A percentile compares a stretch with the other conserved stretches of the same genome.
Conservation (phyloP, 1,140 invertebrate species). For the Drosophila pandora region DNA sequence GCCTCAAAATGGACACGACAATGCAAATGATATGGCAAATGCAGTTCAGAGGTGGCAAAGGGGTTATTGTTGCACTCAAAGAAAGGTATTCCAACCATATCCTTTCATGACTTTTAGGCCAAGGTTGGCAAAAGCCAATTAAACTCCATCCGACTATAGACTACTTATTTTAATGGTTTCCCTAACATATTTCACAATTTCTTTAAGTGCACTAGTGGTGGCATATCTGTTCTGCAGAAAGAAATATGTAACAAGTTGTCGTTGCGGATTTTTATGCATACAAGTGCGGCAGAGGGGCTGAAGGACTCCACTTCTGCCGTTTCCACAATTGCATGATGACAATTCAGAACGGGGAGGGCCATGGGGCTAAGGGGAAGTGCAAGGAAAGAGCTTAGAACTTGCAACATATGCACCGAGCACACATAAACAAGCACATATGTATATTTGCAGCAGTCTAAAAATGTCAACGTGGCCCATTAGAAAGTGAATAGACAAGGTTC, state of each 20-base stretch:
- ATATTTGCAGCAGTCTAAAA: slow-evolving; percentile 45
- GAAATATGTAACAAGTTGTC: slow-evolving; percentile 68
- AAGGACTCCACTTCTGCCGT: slow-evolving; percentile 32
- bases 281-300: slow-evolving; percentile 6
- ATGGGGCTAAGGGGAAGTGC: background rate
- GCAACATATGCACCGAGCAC: slow-evolving; percentile 34
- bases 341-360: slow-evolving; percentile 29
- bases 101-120: background rate
- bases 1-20: slow-evolving; percentile 71
- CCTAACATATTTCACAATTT: background rate
- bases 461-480: slow-evolving; percentile 60
- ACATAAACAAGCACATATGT: slow-evolving; percentile 23
- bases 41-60: background rate
- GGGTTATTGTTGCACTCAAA: background rate
- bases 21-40: slow-evolving; percentile 66
- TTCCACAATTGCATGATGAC: slow-evolving; percentile 50
- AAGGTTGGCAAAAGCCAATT: too few relatives aligned
- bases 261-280: slow-evolving; percentile 58
- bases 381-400: slow-evolving; percentile 29
- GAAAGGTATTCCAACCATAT: background rate
- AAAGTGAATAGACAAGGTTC: slow-evolving; percentile 60
- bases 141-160: too few relatives aligned
- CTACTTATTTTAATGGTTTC: too few relatives aligned
- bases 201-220: background rate
- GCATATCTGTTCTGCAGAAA: slow-evolving; percentile 20